Percentiles rank a stretch among this genome's conserved stretches.
phyloP scores from a whole-genome alignment of 2,888 invertebrate species.

The Dermolepida albohirtum region DNA sequence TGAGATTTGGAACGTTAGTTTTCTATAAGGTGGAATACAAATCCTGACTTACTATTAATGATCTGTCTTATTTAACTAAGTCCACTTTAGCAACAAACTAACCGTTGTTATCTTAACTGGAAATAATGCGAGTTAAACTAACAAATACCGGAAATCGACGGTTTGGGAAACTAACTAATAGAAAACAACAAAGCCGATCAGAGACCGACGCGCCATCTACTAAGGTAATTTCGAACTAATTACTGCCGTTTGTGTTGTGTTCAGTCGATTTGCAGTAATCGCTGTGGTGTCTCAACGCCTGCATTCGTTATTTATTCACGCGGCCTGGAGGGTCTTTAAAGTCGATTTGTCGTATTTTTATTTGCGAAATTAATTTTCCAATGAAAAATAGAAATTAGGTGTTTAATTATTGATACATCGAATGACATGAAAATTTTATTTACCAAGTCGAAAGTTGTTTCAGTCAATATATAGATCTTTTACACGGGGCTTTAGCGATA shows the following conservation, averaged over 20 bases:
- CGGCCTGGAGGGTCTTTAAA: background rate
- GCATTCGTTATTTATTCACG: slow-evolving; percentile 9
- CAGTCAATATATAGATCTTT: no score
- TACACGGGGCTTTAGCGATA: no score
- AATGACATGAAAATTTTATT: no score
- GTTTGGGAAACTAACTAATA: no score
- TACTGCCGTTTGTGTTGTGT: slow-evolving; percentile 23
- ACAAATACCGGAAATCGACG: slow-evolving; percentile 28
- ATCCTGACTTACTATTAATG: no score
- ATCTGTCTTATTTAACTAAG: no score
- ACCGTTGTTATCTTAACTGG: slow-evolving; percentile 20
- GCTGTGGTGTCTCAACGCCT: background rate
- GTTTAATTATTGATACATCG: no score
- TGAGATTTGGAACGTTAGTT: no score
- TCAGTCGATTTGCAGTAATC: slow-evolving; percentile 14
- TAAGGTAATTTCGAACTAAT: slow-evolving; percentile 32
- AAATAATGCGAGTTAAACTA: slow-evolving; percentile 19
- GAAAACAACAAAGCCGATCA: slow-evolving; percentile 20
- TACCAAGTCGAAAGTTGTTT: no score
- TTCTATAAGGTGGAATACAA: no score
- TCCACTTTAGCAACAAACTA: slow-evolving; percentile 6
- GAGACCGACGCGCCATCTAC: slow-evolving; percentile 15
- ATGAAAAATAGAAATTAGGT: no score
- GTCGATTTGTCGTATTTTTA: background rate
- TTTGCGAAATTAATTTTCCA: background rate